Evolutionary conservation across 2,113 vertebrate genomes (phyloP).

Genomic region (Amphiprion ocellaris): DNA sequence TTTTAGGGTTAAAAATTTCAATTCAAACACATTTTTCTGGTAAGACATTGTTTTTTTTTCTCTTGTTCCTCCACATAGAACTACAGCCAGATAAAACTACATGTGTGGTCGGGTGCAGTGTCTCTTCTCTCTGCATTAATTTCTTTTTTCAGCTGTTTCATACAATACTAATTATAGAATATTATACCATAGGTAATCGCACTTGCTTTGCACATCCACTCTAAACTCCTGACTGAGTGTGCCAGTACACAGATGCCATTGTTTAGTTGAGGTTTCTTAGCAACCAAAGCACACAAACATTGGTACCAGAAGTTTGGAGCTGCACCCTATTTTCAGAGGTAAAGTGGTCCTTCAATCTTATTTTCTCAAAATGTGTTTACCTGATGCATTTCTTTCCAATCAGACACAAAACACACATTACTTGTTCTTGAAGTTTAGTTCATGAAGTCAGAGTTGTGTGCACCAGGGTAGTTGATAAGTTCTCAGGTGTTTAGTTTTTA

Average conservation of each 20-base stretch:
- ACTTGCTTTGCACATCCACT: not conserved
- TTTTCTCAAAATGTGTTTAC: not conserved
- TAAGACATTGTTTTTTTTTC: too few relatives aligned
- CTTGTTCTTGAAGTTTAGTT: not conserved
- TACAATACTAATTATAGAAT: not conserved
- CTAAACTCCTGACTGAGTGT: not conserved
- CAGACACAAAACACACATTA: not conserved
- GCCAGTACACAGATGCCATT: constrained; percentile 26
- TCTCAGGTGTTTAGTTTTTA: not conserved
- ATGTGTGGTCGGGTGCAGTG: too few relatives aligned
- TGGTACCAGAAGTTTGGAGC: constrained; percentile 10
- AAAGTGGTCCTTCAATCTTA: not conserved
- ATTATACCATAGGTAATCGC: not conserved
- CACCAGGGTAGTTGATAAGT: not conserved
- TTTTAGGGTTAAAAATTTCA: too few relatives aligned
- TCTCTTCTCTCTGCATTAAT: too few relatives aligned
- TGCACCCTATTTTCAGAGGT: constrained; percentile 42
- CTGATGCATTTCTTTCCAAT: not conserved
- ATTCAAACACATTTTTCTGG: too few relatives aligned
- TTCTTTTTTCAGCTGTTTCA: not conserved
- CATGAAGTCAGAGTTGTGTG: not conserved
- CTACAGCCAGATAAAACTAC: too few relatives aligned
- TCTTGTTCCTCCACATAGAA: too few relatives aligned
- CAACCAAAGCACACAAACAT: constrained; percentile 73
- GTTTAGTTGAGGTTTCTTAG: constrained; percentile 74